Evolutionary conservation across 2,797 vertebrate genomes (phyloP).

Genomic region (Gambelia wislizenii): DNA sequence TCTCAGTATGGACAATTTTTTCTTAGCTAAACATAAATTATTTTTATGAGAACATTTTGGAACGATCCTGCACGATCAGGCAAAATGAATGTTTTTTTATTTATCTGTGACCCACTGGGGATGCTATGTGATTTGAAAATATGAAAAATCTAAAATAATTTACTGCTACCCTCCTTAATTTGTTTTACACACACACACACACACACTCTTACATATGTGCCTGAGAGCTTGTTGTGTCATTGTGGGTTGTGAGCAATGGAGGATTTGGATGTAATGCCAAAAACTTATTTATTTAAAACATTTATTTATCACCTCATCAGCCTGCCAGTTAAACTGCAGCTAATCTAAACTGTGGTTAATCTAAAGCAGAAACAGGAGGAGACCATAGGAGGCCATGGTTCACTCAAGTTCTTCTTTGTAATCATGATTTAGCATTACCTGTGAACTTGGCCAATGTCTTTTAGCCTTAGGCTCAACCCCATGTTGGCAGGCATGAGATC

Average conservation of each 20-base stretch:
- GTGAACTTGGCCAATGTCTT: neutral
- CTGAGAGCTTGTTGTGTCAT: neutral
- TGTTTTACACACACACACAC: neutral
- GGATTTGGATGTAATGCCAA: neutral
- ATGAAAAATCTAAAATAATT: slow-evolving; percentile 34
- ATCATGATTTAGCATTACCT: neutral
- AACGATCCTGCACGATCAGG: neutral
- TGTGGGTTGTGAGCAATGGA: neutral
- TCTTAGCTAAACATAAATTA: slow-evolving; percentile 4
- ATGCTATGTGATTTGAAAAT: neutral
- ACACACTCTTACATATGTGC: no score
- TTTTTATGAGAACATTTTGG: slow-evolving; percentile 3
- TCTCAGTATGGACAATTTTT: neutral
- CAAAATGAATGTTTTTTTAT: neutral
- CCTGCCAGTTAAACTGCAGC: no score
- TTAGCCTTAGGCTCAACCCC: no score
- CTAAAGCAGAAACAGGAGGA: neutral
- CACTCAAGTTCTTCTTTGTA: neutral
- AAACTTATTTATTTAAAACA: no score
- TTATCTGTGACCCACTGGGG: neutral
- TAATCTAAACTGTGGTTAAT: neutral
- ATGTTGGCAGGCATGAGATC: neutral
- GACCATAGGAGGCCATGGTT: no score
- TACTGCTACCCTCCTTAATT: neutral
- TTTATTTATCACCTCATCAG: no score